These are phyloP conservation scores for Protaetia brevitarsis DNA, from an alignment of 1,140 invertebrate genomes.

Conservation along the genomic window DNA sequence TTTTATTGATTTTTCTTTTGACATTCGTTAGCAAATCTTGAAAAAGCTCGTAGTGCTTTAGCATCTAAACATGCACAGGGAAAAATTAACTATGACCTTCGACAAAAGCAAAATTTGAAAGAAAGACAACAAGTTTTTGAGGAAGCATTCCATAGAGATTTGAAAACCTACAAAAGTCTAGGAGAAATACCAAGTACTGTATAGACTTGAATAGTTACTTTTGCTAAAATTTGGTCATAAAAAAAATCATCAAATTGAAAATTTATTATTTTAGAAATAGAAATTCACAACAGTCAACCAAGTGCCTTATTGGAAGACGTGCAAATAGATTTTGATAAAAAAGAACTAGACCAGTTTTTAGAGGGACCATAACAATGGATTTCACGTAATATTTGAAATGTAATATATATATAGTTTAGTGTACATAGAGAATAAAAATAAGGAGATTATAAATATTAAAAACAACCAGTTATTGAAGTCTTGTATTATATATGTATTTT, in stretches of 20 bases:
- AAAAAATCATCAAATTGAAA: too few species aligned
- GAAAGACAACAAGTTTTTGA: constrained; percentile 66
- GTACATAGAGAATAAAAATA: neutral
- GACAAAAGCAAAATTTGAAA: constrained; percentile 55
- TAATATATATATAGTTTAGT: neutral
- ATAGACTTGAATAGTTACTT: neutral
- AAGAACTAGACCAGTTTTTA: constrained; percentile 45
- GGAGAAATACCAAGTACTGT: constrained; percentile 61
- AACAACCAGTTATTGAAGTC: neutral
- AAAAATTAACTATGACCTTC: constrained; percentile 56
- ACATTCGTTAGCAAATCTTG: constrained; percentile 24
- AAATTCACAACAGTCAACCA: constrained; percentile 40
- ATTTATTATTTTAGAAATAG: constrained; percentile 39
- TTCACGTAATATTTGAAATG: too few species aligned
- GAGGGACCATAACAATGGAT: neutral
- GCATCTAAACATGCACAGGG: constrained; percentile 57
- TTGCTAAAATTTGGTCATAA: too few species aligned
- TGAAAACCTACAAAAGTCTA: constrained; percentile 61
- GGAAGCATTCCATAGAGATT: constrained; percentile 65
- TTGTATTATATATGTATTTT: constrained; percentile 19
- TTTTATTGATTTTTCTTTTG: constrained; percentile 3
- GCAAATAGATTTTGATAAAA: constrained; percentile 45
- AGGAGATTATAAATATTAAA: neutral
- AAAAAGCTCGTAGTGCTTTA: constrained; percentile 52
- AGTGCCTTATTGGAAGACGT: constrained; percentile 47